Evolutionary conservation across 2,888 invertebrate genomes (phyloP).

Genomic region (Octodonta nipae): DNA sequence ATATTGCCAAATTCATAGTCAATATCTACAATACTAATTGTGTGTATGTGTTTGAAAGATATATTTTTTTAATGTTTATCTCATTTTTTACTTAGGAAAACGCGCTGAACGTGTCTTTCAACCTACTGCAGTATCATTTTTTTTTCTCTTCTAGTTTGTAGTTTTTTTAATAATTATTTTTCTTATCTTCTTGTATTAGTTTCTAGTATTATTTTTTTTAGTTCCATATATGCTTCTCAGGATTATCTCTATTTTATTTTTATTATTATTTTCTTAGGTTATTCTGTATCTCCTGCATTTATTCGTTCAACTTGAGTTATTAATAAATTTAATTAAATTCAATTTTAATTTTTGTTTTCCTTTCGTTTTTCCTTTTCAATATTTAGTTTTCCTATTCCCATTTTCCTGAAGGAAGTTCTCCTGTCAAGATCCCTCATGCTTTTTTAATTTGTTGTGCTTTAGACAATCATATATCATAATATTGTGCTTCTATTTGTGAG

Average conservation of each 20-base stretch:
- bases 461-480: too few relatives aligned
- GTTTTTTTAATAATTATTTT: slow-evolving; percentile 7
- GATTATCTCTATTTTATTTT: slow-evolving; percentile 8
- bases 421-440: too few relatives aligned
- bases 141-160: slow-evolving; percentile 8
- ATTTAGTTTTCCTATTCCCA: too few relatives aligned
- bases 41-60: slow-evolving; percentile 43
- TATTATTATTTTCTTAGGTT: slow-evolving; percentile 3
- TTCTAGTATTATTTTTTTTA: slow-evolving; percentile 11
- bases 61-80: slow-evolving; percentile 29
- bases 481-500: too few relatives aligned
- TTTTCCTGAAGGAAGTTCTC: too few relatives aligned
- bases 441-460: too few relatives aligned
- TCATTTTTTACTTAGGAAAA: slow-evolving; percentile 21
- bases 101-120: slow-evolving; percentile 28
- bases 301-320: slow-evolving; percentile 6
- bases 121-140: slow-evolving; percentile 4
- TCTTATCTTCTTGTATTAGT: slow-evolving; percentile 13
- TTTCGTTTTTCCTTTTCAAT: not conserved
- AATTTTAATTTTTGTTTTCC: not conserved
- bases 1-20: slow-evolving; percentile 57
- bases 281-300: slow-evolving; percentile 8
- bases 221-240: slow-evolving; percentile 14
- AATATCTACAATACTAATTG: slow-evolving; percentile 40
- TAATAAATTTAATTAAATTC: not conserved